Base-by-base conservation (phyloP, 92 coral and sea anemone genomes). In the Zoanthus gigantus region DNA sequence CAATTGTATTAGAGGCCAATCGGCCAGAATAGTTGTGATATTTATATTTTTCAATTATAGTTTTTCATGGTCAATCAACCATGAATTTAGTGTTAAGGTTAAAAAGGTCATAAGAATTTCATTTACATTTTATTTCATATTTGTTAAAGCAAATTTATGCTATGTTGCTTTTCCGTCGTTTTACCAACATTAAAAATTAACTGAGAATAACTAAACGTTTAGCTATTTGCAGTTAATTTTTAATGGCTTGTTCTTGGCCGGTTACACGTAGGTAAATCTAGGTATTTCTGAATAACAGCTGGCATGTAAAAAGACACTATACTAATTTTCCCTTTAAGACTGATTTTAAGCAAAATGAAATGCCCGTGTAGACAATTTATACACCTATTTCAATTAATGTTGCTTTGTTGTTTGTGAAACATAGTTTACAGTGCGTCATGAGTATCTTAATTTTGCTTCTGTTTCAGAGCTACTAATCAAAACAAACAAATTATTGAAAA, bases 1-100 rank as follows among this genome's bases (percentile, higher is more conserved):
- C 54, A 50, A 50, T 67, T 7, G 3, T 68, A n/a, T 73, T 73
- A 73, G 77, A 73, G 77, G 77, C 34, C 77, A 73, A 73, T 73
- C 77, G 54, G 77, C 77, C 77, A 73, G n/a, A 73, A 73, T 73
- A 73, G 54, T 73, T 73, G 77, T 73, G 77, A 37, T 53, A 73
- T 73, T 73, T 73, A n/a, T 73, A 53, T 53, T 53, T 53, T 53
- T 53, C 4, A 7, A 53, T 53, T 53, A 53, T 73, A 44, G 77
- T 73, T 73, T 53, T 73, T 37, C 77, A 73, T 73, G 52, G 54
- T 37, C 77, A 73, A 73, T 73, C 77, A 73, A 53, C 77, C 77
- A 73, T 73, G 7, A 73, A 73, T 73, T 73, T 73, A 37, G 34
- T 73, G 77, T 73, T 73, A 73, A 73, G 54, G 77, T 73, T 73